Conservation (phyloP, 2,113 vertebrate genomes). For the Riparia riparia region DNA sequence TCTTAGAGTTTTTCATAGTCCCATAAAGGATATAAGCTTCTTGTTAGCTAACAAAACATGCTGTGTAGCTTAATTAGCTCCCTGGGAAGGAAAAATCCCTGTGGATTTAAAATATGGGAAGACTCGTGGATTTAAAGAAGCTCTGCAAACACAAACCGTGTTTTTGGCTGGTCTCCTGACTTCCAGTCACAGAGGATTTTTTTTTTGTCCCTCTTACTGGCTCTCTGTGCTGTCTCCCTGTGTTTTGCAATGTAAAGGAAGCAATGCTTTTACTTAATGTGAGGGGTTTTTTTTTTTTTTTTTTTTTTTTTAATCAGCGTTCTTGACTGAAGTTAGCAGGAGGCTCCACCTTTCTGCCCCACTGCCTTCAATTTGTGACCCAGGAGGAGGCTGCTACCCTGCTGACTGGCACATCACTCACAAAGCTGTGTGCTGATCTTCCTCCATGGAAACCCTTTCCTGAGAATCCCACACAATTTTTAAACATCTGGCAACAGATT, state of each 20-base stretch:
- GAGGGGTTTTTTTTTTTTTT: rapidly evolving
- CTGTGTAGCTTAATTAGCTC: conserved; percentile 29
- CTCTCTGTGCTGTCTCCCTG: background rate
- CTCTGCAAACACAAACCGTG: background rate
- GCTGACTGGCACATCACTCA: background rate
- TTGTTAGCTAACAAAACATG: conserved; percentile 26
- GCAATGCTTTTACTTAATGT: background rate
- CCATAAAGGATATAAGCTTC: background rate
- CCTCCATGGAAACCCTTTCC: background rate
- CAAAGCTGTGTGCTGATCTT: background rate
- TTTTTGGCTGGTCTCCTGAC: background rate
- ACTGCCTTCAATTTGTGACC: rapidly evolving
- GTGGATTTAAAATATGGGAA: background rate
- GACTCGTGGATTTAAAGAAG: background rate
- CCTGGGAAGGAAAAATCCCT: background rate
- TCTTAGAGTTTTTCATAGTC: background rate
- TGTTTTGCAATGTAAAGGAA: background rate
- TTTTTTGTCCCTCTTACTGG: background rate
- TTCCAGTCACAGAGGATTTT: background rate
- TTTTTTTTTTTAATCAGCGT: rapidly evolving
- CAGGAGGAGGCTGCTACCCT: background rate
- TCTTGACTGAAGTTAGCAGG: background rate
- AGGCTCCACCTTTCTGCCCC: background rate
- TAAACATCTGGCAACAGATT: conserved; percentile 15
- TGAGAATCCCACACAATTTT: background rate